Percentiles rank a stretch among this genome's conserved stretches.
These are phyloP conservation scores for Ophiodon elongatus DNA, from an alignment of 2,113 vertebrate species.

Conservation along the genomic window DNA sequence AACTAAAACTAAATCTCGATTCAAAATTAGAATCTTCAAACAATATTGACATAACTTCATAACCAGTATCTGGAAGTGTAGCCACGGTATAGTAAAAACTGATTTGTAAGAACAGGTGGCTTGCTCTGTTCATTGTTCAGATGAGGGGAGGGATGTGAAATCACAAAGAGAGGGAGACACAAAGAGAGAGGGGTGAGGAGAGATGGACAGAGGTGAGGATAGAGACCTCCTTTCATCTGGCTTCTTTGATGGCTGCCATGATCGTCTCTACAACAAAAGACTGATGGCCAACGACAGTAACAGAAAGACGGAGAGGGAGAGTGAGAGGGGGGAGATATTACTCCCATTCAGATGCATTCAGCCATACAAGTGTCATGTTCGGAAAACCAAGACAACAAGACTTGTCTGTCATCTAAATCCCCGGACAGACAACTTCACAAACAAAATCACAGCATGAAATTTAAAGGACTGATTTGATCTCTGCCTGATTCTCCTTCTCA, in stretches of 20 bases:
- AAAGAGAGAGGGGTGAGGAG: conserved; percentile 65
- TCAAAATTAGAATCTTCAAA: neutral
- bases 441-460: conserved; percentile 52
- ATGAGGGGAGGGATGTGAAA: conserved; percentile 61
- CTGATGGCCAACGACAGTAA: conserved; percentile 64
- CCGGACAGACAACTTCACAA: conserved; percentile 50
- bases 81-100: conserved; percentile 24
- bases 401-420: conserved; percentile 63
- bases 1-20: neutral
- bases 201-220: conserved; percentile 80
- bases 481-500: neutral
- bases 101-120: conserved; percentile 74
- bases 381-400: conserved; percentile 63
- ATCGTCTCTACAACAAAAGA: conserved; percentile 77
- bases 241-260: conserved; percentile 77
- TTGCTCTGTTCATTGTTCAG: conserved; percentile 76
- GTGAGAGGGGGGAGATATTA: conserved; percentile 45
- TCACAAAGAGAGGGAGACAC: conserved; percentile 60
- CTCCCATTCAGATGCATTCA: conserved; percentile 71
- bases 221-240: conserved; percentile 82
- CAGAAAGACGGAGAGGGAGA: conserved; percentile 51
- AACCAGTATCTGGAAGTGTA: conserved; percentile 14
- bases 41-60: neutral
- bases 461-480: conserved; percentile 44
- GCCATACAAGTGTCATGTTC: conserved; percentile 76